phyloP scores from a whole-genome alignment of 2,113 vertebrate species.

The Carettochelys insculpta region DNA sequence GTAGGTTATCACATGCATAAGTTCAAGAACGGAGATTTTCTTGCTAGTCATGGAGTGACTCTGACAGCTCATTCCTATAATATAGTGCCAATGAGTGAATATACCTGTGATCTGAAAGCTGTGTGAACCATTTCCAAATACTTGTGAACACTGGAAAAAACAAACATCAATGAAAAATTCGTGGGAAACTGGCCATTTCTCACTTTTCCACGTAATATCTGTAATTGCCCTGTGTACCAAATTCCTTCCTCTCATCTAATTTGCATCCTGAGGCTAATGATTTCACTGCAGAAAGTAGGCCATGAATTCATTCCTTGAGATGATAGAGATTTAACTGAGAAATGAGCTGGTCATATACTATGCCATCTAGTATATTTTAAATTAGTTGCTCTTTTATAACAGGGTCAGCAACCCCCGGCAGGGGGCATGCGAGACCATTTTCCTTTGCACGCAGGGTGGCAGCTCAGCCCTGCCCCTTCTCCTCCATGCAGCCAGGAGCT shows the following conservation, averaged over 20 bases:
- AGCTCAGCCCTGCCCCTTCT: no score
- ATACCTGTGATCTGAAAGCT: conserved; percentile 10
- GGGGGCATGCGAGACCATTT: no score
- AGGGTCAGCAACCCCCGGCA: no score
- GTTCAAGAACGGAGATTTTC: not conserved
- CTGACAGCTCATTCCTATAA: not conserved
- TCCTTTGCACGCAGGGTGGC: no score
- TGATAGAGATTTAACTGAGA: not conserved
- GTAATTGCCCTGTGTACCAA: not conserved
- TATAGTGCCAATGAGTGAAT: not conserved
- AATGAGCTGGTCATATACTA: not conserved
- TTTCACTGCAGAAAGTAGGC: not conserved
- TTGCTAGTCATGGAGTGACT: not conserved
- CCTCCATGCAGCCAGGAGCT: no score
- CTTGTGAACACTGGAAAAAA: conserved; percentile 6
- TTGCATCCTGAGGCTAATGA: not conserved
- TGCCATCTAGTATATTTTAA: not conserved
- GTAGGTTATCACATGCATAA: not conserved
- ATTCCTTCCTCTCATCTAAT: not conserved
- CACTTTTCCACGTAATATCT: not conserved
- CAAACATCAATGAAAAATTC: not conserved
- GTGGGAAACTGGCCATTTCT: not conserved
- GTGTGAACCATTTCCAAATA: not conserved
- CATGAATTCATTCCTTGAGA: not conserved
- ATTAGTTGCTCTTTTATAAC: no score